Evolutionary conservation across 1,140 invertebrate genomes (phyloP).

Genomic region (Lethrus apterus): DNA sequence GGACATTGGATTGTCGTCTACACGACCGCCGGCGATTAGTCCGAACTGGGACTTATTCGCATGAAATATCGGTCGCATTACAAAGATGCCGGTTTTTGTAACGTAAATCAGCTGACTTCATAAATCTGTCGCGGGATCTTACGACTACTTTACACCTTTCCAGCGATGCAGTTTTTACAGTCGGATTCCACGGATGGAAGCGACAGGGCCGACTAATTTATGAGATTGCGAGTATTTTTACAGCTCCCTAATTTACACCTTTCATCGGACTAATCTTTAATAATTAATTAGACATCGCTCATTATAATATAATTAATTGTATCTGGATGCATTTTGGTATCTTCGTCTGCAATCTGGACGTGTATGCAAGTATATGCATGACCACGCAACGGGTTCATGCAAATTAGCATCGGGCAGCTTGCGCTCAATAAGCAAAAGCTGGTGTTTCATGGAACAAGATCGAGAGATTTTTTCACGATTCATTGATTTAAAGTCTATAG

Average conservation of each 20-base stretch:
- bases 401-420: no score
- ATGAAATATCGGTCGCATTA: conserved; percentile 12
- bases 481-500: no score
- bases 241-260: conserved; percentile 12
- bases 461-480: no score
- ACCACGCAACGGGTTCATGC: no score
- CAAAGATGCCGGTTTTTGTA: conserved; percentile 11
- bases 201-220: conserved; percentile 9
- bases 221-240: conserved; percentile 12
- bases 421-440: no score
- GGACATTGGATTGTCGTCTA: neutral
- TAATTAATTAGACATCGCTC: conserved; percentile 14
- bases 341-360: conserved; percentile 4
- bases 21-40: conserved; percentile 6
- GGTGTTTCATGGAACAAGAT: no score
- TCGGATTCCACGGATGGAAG: conserved; percentile 7
- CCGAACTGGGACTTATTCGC: conserved; percentile 9
- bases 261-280: conserved; percentile 12
- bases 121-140: conserved; percentile 11
- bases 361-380: conserved; percentile 2
- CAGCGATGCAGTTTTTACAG: conserved; percentile 9
- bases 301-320: conserved; percentile 14
- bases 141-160: conserved; percentile 13
- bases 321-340: conserved; percentile 4
- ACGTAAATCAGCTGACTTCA: conserved; percentile 12